Evolutionary conservation across 2,888 invertebrate species (phyloP).

Genomic region (Lycia hirtaria): DNA sequence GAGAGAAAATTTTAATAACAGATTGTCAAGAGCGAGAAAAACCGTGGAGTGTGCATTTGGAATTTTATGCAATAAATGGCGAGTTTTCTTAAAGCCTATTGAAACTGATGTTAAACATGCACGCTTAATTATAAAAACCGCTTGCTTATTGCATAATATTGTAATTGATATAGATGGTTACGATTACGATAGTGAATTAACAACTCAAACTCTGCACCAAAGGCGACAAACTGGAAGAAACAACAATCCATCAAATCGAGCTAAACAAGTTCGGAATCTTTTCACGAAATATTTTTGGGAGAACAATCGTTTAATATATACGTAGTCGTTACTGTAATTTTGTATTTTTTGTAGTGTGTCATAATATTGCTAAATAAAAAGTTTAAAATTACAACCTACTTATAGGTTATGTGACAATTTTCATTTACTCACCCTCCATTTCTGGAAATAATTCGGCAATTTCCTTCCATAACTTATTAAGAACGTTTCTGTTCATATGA

Average conservation of each 20-base stretch:
- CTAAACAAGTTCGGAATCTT: constrained; percentile 39
- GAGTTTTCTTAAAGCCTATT: constrained; percentile 38
- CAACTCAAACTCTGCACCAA: constrained; percentile 35
- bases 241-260: constrained; percentile 43
- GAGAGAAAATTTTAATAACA: constrained; percentile 43
- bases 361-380: constrained; percentile 40
- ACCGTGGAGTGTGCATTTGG: constrained; percentile 48
- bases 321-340: constrained; percentile 30
- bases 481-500: constrained; percentile 41
- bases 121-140: constrained; percentile 34
- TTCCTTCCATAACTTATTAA: constrained; percentile 42
- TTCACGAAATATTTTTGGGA: constrained; percentile 42
- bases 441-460: constrained; percentile 39
- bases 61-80: constrained; percentile 39
- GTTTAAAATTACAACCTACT: constrained; percentile 34
- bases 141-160: constrained; percentile 45
- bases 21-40: constrained; percentile 44
- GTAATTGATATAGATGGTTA: constrained; percentile 43
- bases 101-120: constrained; percentile 44
- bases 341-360: constrained; percentile 36
- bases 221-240: constrained; percentile 41
- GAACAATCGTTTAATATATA: constrained; percentile 40
- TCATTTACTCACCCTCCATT: constrained; percentile 40
- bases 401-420: not conserved
- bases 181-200: constrained; percentile 32